Evolutionary conservation across 2,113 vertebrate genomes (phyloP), one percentile per base, ranked within the genome.

Genomic region (Neogobius melanostomus): DNA sequence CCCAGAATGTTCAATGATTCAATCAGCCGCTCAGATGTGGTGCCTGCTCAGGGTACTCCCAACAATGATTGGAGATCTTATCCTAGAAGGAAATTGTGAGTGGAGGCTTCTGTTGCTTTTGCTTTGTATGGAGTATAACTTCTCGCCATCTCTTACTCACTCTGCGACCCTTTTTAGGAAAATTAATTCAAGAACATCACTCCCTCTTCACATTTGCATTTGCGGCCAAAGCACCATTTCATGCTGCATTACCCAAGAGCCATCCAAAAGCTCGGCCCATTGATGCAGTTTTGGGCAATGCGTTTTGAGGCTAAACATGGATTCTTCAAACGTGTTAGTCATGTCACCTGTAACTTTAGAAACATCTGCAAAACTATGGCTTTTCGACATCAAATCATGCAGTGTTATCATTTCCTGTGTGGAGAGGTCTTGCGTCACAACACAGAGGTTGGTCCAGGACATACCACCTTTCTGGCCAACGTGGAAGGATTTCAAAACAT

Each of bases 401-500:
- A 46, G 45, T 46, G 45, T 8, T 46, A 46, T 12, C 0, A 61
- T 62, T 62, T 46, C 11, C 43, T 62, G 5, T 62, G 43, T 42
- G 28, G 28, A 6, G 6, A 14, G 44, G n/a, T 62, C 42, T 17
- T 46, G 3, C 2, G 43, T 44, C 60, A 62, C 60, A 62, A 46
- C 16, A 8, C 60, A 62, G 43, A 46, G 16, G 15, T 62, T 46
- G 60, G 60, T 62, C 60, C 60, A 46, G 60, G 60, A n/a, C 6
- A 62, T 44, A 62, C 15, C 45, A 62, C 60, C 14, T 62, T n/a
- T n/a, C n/a, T n/a, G n/a, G n/a, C n/a, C n/a, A n/a, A n/a, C n/a
- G n/a, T 46, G 15, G 60, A 62, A 4, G 60, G 43, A 14, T 6
- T 45, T 46, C 8, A 15, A 46, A 44, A 16, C 6, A 62, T 62